Evolutionary conservation across 2,113 vertebrate species (phyloP), one percentile per base, ranked within the genome.

Genomic region (Nibea coibor): DNA sequence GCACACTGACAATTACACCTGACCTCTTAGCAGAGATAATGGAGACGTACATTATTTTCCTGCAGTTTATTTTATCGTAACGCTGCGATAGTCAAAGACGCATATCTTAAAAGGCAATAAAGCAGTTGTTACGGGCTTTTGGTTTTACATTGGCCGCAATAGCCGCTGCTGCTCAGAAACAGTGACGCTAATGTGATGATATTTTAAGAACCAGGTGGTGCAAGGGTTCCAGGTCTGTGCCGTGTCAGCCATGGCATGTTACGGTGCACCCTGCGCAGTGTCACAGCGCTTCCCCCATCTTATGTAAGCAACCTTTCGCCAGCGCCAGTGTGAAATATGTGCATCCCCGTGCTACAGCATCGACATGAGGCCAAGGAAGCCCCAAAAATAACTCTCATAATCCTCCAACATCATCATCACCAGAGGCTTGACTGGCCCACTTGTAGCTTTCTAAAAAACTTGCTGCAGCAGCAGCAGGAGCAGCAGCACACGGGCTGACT

Each of bases 301-400:
- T 94, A 91, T 48, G 48, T 91, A 94, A 94, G 84, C 47, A 5
- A 31, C 28, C 72, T 72, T 74, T 71, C 47, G 10, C 56, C 71
- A 59, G 66, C 76, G 43, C 68, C 75, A 28, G 64, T 76, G 66
- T 51, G 63, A 73, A 74, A 87, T 69, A 78, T 81, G 82, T 64
- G 68, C 76, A 70, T 79, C 53, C 3, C 54, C 50, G 53, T 75
- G 56, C 26, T 22, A 0, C 56, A 75, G 83, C 54, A 28, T 76
- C 10, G 5, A 57, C 31, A 69, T 16, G 47, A 74, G 28, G 24
- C 48, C 5, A 72, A 59, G 72, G 74, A 85, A 85, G 68, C 19
- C 68, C 72, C 78, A 73, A 5, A 88, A 93, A 93, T 91, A 91
- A 90, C 84, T 87, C 79, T 39, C 50, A 86, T 92, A 91, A 90